Conservation (phyloP, 2,113 vertebrate species). For the Oryzias curvinotus region DNA sequence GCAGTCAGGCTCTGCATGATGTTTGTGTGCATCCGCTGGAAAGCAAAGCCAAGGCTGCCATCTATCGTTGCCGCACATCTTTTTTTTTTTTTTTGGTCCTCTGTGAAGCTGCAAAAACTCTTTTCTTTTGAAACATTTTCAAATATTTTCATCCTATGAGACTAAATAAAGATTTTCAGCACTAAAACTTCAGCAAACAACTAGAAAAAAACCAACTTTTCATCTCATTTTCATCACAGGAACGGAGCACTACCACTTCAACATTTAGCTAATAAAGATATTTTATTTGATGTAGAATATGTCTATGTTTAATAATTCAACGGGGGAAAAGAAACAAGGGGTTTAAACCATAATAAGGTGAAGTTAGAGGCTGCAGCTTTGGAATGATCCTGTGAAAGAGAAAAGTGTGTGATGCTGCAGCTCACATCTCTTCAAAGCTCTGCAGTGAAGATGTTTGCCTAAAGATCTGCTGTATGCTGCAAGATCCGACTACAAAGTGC, state of each 20-base stretch:
- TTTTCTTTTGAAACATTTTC: background rate
- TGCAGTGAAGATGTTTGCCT: constrained; percentile 43
- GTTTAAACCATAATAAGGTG: constrained; percentile 15
- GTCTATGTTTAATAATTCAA: constrained; percentile 14
- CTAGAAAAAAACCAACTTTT: background rate
- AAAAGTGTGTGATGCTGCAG: constrained; percentile 15
- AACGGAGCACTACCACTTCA: constrained; percentile 3
- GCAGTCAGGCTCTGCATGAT: background rate
- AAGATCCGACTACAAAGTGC: constrained; percentile 46
- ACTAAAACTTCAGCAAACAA: no score
- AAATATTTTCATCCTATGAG: background rate
- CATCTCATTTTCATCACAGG: constrained; percentile 6
- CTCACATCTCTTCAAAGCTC: constrained; percentile 32
- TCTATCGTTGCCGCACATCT: constrained; percentile 52
- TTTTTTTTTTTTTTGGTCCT: constrained; percentile 1
- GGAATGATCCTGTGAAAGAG: background rate
- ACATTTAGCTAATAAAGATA: background rate
- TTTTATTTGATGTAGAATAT: background rate
- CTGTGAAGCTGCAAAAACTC: background rate
- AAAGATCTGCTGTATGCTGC: constrained; percentile 37
- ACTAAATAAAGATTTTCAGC: no score
- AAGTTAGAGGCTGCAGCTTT: background rate
- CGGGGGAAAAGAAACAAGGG: constrained; percentile 6
- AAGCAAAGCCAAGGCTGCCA: constrained; percentile 66
- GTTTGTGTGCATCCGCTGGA: constrained; percentile 24